These are phyloP conservation scores for Tonatia bakeri DNA, from an alignment of 2,113 vertebrate genomes.

Conservation along the genomic window DNA sequence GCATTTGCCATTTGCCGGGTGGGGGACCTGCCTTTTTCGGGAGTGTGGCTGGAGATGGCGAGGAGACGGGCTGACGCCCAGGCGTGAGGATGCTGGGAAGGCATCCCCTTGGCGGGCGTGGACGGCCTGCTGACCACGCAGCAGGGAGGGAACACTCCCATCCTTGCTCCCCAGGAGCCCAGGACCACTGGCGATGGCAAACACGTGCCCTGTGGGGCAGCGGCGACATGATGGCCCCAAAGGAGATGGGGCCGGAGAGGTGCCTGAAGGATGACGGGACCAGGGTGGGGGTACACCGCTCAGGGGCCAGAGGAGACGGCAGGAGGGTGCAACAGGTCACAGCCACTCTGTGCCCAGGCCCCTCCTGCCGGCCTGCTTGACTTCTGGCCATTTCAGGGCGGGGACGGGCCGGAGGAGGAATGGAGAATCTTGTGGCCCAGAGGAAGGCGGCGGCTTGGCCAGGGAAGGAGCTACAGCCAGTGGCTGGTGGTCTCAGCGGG, in stretches of 20 bases:
- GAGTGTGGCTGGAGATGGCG: background rate
- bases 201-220: fast-evolving
- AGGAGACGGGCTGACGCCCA: fast-evolving
- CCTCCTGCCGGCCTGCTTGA: fast-evolving
- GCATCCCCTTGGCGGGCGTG: fast-evolving
- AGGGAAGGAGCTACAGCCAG: background rate
- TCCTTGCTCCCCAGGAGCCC: background rate
- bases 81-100: fast-evolving
- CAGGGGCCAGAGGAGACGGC: background rate
- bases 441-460: fast-evolving
- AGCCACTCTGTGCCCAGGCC: background rate
- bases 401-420: background rate
- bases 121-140: fast-evolving
- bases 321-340: background rate
- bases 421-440: background rate
- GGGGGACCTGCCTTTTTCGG: background rate
- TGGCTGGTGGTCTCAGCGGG: background rate
- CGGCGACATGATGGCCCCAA: background rate
- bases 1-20: background rate
- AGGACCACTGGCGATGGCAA: fast-evolving
- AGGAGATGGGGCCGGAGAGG: background rate
- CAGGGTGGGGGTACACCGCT: fast-evolving
- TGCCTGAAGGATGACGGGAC: background rate
- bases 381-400: background rate
- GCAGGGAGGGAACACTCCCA: fast-evolving